These are phyloP conservation scores for Alsophila aescularia DNA, from an alignment of 2,888 invertebrate species.

Conservation along the genomic window DNA sequence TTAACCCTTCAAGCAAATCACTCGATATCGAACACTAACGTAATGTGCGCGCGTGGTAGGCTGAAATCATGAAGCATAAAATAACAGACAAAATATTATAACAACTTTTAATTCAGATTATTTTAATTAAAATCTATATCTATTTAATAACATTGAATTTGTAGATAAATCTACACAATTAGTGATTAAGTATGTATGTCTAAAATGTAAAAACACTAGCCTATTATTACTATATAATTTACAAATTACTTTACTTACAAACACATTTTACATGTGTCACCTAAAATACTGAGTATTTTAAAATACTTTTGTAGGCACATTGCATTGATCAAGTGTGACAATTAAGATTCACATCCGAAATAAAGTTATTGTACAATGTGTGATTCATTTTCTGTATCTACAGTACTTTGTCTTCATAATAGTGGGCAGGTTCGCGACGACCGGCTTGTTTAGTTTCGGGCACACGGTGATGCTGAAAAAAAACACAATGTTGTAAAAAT, in stretches of 20 bases:
- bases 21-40: too few species aligned
- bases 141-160: too few species aligned
- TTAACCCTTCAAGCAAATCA: too few species aligned
- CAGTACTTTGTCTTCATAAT: slow-evolving; percentile 77
- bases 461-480: slow-evolving; percentile 88
- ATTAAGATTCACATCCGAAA: slow-evolving; percentile 21
- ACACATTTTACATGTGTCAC: neutral
- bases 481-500: slow-evolving; percentile 17
- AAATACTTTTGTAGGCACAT: slow-evolving; percentile 44
- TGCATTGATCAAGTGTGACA: slow-evolving; percentile 43
- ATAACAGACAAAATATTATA: too few species aligned
- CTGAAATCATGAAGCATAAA: too few species aligned
- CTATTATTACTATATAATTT: too few species aligned
- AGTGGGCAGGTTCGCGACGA: slow-evolving; percentile 86
- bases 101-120: too few species aligned
- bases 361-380: neutral
- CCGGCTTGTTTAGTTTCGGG: slow-evolving; percentile 86
- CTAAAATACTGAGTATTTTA: slow-evolving; percentile 22
- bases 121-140: too few species aligned
- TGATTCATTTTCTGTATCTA: slow-evolving; percentile 51
- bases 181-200: too few species aligned
- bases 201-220: too few species aligned
- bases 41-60: too few species aligned
- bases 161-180: too few species aligned
- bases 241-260: slow-evolving; percentile 4